Evolutionary conservation across 2,113 vertebrate genomes (phyloP).

Genomic region (Neofelis nebulosa): DNA sequence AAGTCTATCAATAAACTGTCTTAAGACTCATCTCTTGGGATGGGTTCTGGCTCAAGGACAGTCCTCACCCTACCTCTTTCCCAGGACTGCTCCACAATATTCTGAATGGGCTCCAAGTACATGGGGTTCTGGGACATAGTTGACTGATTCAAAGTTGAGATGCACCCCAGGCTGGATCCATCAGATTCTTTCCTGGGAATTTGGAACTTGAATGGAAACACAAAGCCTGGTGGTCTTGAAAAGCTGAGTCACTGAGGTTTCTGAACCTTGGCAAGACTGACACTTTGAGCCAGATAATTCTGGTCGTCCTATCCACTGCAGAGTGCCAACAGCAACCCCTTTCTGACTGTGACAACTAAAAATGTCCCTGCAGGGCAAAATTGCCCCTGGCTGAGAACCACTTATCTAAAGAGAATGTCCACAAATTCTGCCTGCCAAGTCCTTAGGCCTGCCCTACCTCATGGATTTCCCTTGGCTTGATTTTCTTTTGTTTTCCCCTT

Average conservation of each 20-base stretch:
- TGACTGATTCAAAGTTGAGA: neutral
- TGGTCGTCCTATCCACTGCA: neutral
- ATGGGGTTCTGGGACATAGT: neutral
- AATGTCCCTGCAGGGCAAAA: neutral
- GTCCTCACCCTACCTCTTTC: fast-evolving
- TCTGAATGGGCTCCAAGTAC: neutral
- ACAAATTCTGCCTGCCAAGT: neutral
- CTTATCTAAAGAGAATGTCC: neutral
- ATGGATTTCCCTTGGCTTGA: neutral
- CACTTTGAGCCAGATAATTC: neutral
- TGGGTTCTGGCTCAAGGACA: neutral
- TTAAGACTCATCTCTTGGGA: neutral
- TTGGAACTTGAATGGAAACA: neutral
- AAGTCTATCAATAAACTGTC: neutral
- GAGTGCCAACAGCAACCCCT: neutral
- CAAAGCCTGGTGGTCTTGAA: neutral
- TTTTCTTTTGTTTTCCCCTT: neutral
- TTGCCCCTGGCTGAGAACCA: neutral
- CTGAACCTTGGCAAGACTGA: too few species aligned
- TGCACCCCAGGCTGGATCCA: fast-evolving
- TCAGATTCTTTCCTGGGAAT: neutral
- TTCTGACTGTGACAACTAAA: neutral
- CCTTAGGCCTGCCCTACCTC: neutral
- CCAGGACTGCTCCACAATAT: neutral
- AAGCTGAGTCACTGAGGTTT: neutral